Base-by-base conservation (phyloP, 1,140 invertebrate species). In the Cecropterus lyciades region DNA sequence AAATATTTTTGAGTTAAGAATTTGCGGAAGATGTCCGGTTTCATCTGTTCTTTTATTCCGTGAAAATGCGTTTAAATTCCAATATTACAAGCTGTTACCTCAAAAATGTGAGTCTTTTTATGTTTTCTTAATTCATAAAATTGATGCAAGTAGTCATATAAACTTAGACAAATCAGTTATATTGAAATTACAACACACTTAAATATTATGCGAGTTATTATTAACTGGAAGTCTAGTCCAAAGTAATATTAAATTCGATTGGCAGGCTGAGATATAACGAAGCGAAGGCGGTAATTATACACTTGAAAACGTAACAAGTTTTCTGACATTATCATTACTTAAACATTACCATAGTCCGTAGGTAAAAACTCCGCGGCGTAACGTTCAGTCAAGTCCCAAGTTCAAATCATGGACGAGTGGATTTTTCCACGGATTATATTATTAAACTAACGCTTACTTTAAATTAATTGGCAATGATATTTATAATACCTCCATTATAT, bases 371-470 rank as follows among this genome's bases (percentile, higher is more conserved):
- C 9, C 10, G 37, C 52, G 3, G 15, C 20, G 20, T 46, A 46
- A 46, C 42, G 43, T 14, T 33, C 20, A 46, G 11, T 57, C 45
- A n/a, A 15, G 57, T 60, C 57, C 45, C 27, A 60, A 49, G 57
- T 60, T 60, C 45, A 60, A 37, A 46, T 49, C n/a, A 40, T 17
- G 11, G 16, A 55, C 16, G 20, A 30, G 33, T 10, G 49, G 52
- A 55, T 40, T 55, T 55, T 55, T 55, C 52, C 52, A 55, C 52
- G 10, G 14, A 40, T 55, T 55, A 55, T 37, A 37, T n/a, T 37
- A 37, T 37, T 37, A 37, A 30, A 30, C 27, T 30, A 30, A 30
- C 27, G 27, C 33, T 37, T 37, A 37, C 10, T 37, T 37, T 37
- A 37, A 37, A 37, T 10, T 37, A 37, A 37, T 37, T 9, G 33